Evolutionary conservation across 2,797 vertebrate genomes (phyloP).

Genomic region (Acomys russatus): DNA sequence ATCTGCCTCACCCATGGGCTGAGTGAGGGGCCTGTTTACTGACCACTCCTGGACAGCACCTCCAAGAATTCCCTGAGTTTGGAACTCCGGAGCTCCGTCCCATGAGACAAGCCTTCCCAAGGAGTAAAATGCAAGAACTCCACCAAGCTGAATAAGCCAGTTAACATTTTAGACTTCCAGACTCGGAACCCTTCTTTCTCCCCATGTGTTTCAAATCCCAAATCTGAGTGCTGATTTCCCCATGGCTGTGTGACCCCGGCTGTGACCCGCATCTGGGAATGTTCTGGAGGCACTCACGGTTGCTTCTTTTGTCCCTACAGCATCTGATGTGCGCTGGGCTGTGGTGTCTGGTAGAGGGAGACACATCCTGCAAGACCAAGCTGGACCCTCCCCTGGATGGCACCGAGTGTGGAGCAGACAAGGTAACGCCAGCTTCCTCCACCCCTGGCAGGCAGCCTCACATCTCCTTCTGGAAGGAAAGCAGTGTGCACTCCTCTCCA

Average conservation of each 20-base stretch:
- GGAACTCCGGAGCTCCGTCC: neutral
- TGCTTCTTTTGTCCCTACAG: slow-evolving; percentile 88
- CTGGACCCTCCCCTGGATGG: slow-evolving; percentile 98
- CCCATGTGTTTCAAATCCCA: neutral
- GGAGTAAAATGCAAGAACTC: neutral
- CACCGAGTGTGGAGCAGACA: slow-evolving; percentile 97
- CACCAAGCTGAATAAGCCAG: neutral
- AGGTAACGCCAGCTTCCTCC: slow-evolving; percentile 89
- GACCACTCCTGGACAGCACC: neutral
- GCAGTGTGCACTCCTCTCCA: neutral
- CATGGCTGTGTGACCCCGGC: neutral
- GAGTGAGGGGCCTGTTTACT: neutral
- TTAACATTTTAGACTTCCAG: neutral
- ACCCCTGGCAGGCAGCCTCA: neutral
- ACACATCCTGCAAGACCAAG: slow-evolving; percentile 97
- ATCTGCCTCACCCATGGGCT: neutral
- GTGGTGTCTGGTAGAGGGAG: slow-evolving; percentile 98
- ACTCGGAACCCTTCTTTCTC: neutral
- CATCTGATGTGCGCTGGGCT: slow-evolving; percentile 98
- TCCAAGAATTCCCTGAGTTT: neutral
- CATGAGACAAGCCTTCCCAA: fast-evolving
- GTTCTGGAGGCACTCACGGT: slow-evolving; percentile 44
- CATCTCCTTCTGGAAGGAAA: neutral
- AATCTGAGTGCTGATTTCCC: neutral
- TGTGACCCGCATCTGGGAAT: neutral